A percentile compares a stretch with the other conserved stretches of the same genome.
phyloP scores from a whole-genome alignment of 2,888 invertebrate genomes.

The Heterodera filipjevi region DNA sequence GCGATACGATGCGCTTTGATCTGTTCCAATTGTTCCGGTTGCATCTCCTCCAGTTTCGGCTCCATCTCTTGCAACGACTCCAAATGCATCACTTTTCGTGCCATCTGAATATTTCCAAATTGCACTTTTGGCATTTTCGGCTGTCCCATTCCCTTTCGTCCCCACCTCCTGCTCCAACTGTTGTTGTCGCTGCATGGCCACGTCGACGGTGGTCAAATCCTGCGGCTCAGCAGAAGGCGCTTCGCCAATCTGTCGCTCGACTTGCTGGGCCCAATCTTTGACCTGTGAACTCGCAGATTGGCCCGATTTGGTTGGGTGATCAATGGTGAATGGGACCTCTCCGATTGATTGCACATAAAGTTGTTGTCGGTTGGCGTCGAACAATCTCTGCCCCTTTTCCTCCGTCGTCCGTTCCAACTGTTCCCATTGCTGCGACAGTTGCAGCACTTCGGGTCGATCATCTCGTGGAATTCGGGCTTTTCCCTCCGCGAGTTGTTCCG shows the following conservation, averaged over 20 bases:
- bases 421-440: slow-evolving; percentile 69
- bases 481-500: slow-evolving; percentile 71
- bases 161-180: slow-evolving; percentile 86
- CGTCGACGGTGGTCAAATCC: slow-evolving; percentile 96
- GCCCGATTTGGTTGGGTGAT: too few relatives aligned
- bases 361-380: slow-evolving; percentile 87
- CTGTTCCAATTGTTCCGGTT: slow-evolving; percentile 78
- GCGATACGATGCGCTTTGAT: slow-evolving; percentile 90
- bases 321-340: slow-evolving; percentile 34
- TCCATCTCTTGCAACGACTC: slow-evolving; percentile 87
- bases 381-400: slow-evolving; percentile 84
- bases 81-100: slow-evolving; percentile 62
- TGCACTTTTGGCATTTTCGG: not conserved
- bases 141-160: not conserved
- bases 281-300: slow-evolving; percentile 11
- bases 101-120: slow-evolving; percentile 42
- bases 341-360: slow-evolving; percentile 69
- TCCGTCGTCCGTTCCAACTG: slow-evolving; percentile 87
- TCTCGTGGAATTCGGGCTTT: slow-evolving; percentile 89
- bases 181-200: slow-evolving; percentile 98
- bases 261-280: slow-evolving; percentile 89
- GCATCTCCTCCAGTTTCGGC: slow-evolving; percentile 86
- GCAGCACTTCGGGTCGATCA: slow-evolving; percentile 79
- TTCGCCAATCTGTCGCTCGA: slow-evolving; percentile 90
- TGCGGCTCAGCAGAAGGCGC: slow-evolving; percentile 81